phyloP scores from a whole-genome alignment of 2,888 invertebrate genomes.

The Drosophila leonis region DNA sequence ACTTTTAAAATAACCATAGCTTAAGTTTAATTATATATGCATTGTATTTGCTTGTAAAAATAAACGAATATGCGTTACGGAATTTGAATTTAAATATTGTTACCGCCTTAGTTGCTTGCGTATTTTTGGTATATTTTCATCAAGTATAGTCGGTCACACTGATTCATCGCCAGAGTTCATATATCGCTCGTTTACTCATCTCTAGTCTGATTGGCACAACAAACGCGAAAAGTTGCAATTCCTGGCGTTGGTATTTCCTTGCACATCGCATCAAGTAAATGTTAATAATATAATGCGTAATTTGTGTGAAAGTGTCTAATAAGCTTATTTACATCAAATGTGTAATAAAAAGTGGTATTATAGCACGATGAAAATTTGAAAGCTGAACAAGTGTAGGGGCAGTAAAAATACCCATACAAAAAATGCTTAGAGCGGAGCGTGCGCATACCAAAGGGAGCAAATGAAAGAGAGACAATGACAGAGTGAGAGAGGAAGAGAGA shows the following conservation, averaged over 20 bases:
- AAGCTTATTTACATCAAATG: not conserved
- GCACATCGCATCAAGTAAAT: slow-evolving; percentile 62
- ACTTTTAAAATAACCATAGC: slow-evolving; percentile 82
- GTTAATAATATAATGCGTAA: slow-evolving; percentile 9
- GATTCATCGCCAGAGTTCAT: slow-evolving; percentile 7
- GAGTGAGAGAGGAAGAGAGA: slow-evolving; percentile 5
- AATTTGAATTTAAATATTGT: not conserved
- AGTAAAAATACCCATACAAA: slow-evolving; percentile 70
- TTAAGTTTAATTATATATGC: slow-evolving; percentile 15
- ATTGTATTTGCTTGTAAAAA: not conserved
- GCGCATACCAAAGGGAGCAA: slow-evolving; percentile 25
- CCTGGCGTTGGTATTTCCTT: slow-evolving; percentile 55
- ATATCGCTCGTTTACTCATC: slow-evolving; percentile 19
- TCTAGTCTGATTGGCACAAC: slow-evolving; percentile 71
- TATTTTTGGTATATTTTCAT: slow-evolving; percentile 1
- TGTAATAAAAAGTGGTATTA: not conserved
- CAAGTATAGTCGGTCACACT: slow-evolving; percentile 15
- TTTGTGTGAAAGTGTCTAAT: slow-evolving; percentile 5
- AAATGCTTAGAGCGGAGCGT: slow-evolving; percentile 44
- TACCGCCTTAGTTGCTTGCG: not conserved
- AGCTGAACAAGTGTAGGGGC: slow-evolving; percentile 61
- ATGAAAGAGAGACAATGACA: slow-evolving; percentile 1
- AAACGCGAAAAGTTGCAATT: slow-evolving; percentile 68
- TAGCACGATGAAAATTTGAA: slow-evolving; percentile 6
- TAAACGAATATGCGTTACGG: not conserved